Conservation (phyloP, 2,113 vertebrate genomes). For the Zosterops hypoxanthus region DNA sequence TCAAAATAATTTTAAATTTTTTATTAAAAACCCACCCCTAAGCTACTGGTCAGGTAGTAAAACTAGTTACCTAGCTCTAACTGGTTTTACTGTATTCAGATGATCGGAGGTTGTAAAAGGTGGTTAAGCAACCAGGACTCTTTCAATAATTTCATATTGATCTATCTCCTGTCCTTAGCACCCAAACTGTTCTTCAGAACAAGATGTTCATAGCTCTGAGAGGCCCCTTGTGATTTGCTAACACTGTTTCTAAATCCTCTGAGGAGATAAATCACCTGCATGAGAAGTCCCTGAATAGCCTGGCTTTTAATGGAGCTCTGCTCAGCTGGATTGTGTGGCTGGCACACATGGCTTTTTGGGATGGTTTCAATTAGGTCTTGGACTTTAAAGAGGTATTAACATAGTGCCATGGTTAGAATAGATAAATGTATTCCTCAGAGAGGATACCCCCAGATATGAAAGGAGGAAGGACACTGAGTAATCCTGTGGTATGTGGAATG, state of each 20-base stretch:
- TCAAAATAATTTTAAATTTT: neutral
- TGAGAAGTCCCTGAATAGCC: neutral
- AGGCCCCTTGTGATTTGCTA: neutral
- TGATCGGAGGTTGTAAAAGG: neutral
- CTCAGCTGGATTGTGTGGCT: neutral
- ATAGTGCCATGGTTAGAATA: neutral
- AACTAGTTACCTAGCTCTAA: neutral
- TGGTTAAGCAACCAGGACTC: neutral
- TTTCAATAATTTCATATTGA: neutral
- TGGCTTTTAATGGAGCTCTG: neutral
- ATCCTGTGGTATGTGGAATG: neutral
- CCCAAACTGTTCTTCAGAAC: neutral
- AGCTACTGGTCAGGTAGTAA: neutral
- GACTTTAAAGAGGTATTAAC: neutral
- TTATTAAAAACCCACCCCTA: neutral
- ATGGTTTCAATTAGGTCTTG: neutral
- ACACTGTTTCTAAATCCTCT: neutral
- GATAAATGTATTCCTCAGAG: neutral
- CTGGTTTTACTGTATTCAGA: neutral
- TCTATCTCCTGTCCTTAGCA: neutral
- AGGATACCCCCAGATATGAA: neutral
- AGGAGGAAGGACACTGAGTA: neutral
- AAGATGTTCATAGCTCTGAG: neutral
- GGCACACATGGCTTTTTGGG: rapidly evolving
- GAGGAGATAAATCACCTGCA: neutral